Percentiles rank a stretch among this genome's conserved stretches.
Conservation (phyloP, 35 echinoderm and acorn worm species). For the Ophioderma brevispina region DNA sequence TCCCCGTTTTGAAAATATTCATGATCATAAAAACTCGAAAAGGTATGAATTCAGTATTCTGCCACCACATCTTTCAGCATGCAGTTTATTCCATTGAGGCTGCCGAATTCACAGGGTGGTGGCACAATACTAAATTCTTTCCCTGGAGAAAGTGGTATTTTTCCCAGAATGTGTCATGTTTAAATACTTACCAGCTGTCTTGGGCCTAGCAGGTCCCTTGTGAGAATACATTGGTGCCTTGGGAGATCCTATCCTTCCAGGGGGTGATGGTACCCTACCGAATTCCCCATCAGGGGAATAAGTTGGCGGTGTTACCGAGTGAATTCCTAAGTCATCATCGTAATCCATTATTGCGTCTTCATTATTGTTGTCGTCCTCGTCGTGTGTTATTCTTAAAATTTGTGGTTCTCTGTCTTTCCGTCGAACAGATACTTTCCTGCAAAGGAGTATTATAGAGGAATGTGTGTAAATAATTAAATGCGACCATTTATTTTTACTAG, state of each 20-base stretch:
- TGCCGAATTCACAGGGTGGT: no score
- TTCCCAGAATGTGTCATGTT: no score
- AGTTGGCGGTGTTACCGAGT: slow-evolving; percentile 26
- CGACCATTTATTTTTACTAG: not conserved
- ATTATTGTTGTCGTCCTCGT: slow-evolving; percentile 60
- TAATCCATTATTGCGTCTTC: slow-evolving; percentile 25
- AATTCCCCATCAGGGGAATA: not conserved
- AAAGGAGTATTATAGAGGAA: no score
- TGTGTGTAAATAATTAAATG: no score
- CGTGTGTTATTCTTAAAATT: slow-evolving; percentile 79
- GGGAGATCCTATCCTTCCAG: slow-evolving; percentile 50
- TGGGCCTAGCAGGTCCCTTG: slow-evolving; percentile 59
- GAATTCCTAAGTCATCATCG: slow-evolving; percentile 19
- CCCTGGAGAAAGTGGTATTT: no score
- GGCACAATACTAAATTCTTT: no score
- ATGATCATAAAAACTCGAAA: no score
- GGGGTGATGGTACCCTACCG: slow-evolving; percentile 13
- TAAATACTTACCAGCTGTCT: slow-evolving; percentile 74
- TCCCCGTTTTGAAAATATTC: no score
- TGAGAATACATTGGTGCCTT: slow-evolving; percentile 25
- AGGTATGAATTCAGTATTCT: no score
- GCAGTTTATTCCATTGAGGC: no score
- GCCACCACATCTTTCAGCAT: no score
- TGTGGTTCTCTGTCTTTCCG: slow-evolving; percentile 79
- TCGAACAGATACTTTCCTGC: slow-evolving; percentile 62